Evolutionary conservation across 2,888 invertebrate species (phyloP).

Genomic region (Megalurothrips usitatus): DNA sequence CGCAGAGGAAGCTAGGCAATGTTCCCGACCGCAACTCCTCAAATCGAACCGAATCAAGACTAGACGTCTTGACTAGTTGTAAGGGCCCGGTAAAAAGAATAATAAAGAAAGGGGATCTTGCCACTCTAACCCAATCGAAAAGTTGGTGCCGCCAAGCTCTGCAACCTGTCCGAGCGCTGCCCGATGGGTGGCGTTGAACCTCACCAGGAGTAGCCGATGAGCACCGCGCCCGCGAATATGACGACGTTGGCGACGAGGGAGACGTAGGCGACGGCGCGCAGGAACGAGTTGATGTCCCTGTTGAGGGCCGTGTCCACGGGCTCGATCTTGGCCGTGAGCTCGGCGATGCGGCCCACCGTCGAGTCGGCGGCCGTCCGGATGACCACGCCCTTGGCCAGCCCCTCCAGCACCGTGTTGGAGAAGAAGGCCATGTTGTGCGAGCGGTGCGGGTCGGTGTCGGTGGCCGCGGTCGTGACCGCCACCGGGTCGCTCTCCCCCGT

Average conservation of each 20-base stretch:
- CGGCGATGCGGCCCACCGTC: conserved; percentile 11
- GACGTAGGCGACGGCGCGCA: conserved; percentile 12
- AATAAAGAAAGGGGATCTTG: no score
- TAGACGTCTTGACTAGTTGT: no score
- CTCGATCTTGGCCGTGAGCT: conserved; percentile 19
- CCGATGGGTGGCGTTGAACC: no score
- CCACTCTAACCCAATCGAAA: no score
- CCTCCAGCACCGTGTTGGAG: conserved; percentile 21
- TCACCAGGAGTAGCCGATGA: not conserved
- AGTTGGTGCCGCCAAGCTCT: no score
- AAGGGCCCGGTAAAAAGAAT: no score
- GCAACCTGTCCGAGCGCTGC: no score
- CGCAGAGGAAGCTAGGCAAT: not conserved
- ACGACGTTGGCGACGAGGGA: not conserved
- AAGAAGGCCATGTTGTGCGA: conserved; percentile 12
- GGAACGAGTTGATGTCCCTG: conserved; percentile 15
- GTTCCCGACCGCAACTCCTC: no score
- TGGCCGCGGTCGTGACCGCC: not conserved
- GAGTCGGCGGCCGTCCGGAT: conserved; percentile 4
- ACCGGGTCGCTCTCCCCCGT: conserved; percentile 13
- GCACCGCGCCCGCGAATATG: not conserved
- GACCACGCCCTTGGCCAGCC: conserved; percentile 9
- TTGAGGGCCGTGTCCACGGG: not conserved
- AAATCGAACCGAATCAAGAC: no score
- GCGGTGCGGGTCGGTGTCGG: conserved; percentile 17